Evolutionary conservation across 2,113 vertebrate genomes (phyloP).

Genomic region (Hemichromis elongatus): DNA sequence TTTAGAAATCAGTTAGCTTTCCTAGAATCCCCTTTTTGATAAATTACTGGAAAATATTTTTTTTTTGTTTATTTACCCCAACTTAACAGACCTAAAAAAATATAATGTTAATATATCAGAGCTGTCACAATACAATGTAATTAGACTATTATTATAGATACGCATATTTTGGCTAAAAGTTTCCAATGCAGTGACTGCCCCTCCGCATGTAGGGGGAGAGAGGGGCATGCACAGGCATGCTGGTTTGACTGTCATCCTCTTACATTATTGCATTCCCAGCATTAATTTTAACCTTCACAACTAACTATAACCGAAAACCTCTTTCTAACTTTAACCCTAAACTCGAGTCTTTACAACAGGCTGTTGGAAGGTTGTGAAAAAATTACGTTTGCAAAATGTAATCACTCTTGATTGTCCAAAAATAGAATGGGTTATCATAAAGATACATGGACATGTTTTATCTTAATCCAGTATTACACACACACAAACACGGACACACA

Average conservation of each 20-base stretch:
- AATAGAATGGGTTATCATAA: background rate
- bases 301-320: background rate
- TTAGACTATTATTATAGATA: background rate
- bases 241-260: background rate
- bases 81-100: background rate
- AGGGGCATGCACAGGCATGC: background rate
- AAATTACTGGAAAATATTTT: background rate
- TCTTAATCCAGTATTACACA: background rate
- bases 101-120: background rate
- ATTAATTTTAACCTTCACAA: background rate
- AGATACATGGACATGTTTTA: background rate
- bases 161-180: background rate
- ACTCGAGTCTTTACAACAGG: background rate
- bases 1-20: background rate
- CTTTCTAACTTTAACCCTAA: background rate
- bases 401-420: background rate
- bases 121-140: background rate
- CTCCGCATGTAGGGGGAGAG: background rate
- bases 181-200: background rate
- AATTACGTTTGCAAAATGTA: background rate
- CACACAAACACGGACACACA: background rate
- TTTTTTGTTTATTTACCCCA: background rate
- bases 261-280: background rate
- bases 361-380: background rate
- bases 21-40: background rate